phyloP scores from a whole-genome alignment of 2,888 invertebrate genomes.

The Metellina segmentata region DNA sequence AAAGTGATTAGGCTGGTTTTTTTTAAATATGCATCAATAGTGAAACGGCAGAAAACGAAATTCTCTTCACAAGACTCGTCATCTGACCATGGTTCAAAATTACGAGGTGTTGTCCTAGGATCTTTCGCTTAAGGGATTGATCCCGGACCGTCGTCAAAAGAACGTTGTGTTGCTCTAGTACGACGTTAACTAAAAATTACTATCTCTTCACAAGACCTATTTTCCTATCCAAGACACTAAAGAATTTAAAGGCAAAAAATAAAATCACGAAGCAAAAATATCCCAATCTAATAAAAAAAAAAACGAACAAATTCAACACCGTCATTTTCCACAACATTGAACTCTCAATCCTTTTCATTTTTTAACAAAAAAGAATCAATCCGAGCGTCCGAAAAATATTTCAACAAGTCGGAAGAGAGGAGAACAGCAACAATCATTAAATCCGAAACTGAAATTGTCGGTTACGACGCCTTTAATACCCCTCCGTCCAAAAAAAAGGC shows the following conservation, averaged over 20 bases:
- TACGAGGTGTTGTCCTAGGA: no score
- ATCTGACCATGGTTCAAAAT: no score
- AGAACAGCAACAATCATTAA: background rate
- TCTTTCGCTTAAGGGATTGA: no score
- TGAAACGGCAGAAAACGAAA: no score
- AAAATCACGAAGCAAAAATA: background rate
- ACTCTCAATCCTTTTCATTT: background rate
- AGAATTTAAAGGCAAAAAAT: background rate
- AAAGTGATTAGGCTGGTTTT: no score
- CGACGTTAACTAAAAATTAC: no score
- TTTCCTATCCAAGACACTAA: no score
- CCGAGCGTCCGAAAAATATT: background rate
- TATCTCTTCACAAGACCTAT: no score
- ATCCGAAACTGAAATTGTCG: conserved; percentile 14
- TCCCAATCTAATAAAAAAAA: background rate
- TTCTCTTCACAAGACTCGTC: no score
- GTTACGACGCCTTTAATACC: conserved; percentile 9
- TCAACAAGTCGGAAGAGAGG: background rate
- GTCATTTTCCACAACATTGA: background rate
- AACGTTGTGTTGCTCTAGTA: no score
- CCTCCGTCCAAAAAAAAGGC: background rate
- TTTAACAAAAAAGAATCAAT: background rate
- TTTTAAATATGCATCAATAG: no score
- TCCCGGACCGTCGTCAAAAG: no score
- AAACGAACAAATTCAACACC: background rate